Conservation (phyloP, 2,113 vertebrate genomes). For the Centrocercus urophasianus region DNA sequence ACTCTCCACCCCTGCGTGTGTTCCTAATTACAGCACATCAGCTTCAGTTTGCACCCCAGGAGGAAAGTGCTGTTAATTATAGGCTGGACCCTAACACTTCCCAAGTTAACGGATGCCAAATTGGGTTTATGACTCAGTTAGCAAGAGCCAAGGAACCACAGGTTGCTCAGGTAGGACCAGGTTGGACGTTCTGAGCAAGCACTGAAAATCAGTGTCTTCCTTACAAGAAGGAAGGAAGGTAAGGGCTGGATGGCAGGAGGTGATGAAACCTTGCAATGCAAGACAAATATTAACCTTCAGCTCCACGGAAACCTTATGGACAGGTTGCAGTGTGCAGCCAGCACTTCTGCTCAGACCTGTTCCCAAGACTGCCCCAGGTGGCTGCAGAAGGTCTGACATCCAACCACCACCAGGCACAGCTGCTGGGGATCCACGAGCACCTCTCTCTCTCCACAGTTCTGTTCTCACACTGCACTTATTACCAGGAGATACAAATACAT, state of each 20-base stretch:
- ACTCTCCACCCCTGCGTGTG: conserved; percentile 43
- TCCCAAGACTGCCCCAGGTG: background rate
- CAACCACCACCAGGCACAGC: background rate
- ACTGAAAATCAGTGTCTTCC: background rate
- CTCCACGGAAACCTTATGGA: background rate
- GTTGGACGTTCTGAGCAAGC: background rate
- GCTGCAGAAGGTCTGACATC: background rate
- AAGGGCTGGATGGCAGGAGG: background rate
- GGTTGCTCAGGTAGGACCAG: background rate
- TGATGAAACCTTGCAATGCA: background rate
- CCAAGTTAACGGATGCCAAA: conserved; percentile 56
- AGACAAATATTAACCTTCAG: background rate
- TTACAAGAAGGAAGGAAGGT: background rate
- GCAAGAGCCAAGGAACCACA: background rate
- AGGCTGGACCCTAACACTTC: conserved; percentile 20
- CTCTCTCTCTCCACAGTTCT: background rate
- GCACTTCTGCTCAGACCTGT: background rate
- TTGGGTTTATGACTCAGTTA: conserved; percentile 34
- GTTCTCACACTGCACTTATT: background rate
- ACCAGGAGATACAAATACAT: rapidly evolving
- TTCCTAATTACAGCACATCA: conserved; percentile 75
- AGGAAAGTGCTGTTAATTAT: conserved; percentile 68
- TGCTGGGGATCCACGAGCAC: background rate
- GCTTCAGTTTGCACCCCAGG: background rate
- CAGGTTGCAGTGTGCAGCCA: background rate